Evolutionary conservation across 1,140 invertebrate genomes (phyloP), one percentile per base, ranked within the genome.

Genomic region (Heliconius congener): DNA sequence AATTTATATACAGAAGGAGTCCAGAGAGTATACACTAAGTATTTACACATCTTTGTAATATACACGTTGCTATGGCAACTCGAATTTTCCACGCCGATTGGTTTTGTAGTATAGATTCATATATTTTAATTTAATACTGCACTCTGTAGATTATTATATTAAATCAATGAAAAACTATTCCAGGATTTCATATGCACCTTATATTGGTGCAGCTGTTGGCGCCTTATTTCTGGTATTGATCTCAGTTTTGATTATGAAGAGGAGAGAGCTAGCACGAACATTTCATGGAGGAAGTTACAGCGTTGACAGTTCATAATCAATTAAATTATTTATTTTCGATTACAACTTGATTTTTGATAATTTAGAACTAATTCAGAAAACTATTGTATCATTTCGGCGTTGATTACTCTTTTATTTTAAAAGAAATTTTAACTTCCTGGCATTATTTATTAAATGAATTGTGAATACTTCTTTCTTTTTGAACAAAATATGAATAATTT

Each of bases 281-380:
- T 86, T 79, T 78, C 76, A 77, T 72, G 80, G 79, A 76, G 80
- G 78, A 19, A 81, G 78, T 74, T 86, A 86, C 71, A 71, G 78
- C 71, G 81, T 86, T 34, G 81, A 86, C 81, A 82, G 83, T 85
- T 82, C 13, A 74, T 75, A 55, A 11, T 39, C 13, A 74, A 55
- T 34, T 4, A 18, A 50, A 27, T 55, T 74, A 74, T 55, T 74
- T 52, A 66, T 30, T 5, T 30, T 52, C 6, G 50, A 52, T 6
- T 52, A 2, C 42, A 16, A 19, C 4, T 19, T 66, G 4, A 66
- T 30, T 52, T n/a, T 18, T 52, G 23, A 50, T 50, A n/a, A 23
- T 23, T 57, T 57, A 9, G 19, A 23, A 57, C 5, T 6, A 55
- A 8, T 55, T n/a, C 5, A n/a, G 52, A 8, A 57, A 57, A 23